Evolutionary conservation across 2,888 invertebrate species (phyloP), one percentile per base, ranked within the genome.

Genomic region (Drosophila subquinaria): DNA sequence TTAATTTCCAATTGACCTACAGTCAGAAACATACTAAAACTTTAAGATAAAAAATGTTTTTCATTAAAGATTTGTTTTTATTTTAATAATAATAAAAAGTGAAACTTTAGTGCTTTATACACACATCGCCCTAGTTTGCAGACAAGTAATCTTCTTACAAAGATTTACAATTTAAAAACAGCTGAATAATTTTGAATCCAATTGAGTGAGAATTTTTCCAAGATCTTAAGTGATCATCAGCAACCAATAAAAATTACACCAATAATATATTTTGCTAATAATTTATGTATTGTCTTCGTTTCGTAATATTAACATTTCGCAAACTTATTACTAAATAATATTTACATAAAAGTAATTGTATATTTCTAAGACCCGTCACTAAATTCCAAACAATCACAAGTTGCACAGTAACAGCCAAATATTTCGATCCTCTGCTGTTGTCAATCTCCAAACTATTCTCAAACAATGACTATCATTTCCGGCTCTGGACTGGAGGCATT

Each of bases 401-500:
- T 77, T 64, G 56, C 53, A 43, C 40, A 43, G 47, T 51, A 62
- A 61, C 52, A 72, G 53, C 56, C 72, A 36, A 53, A 38, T 11
- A 27, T 35, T n/a, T 20, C 5, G 10, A 56, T 40, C 4, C 8
- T n/a, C 3, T 10, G 4, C 10, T 3, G 17, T 2, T 38, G 48
- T 5, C 40, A 17, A 35, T 2, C 43, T 53, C 9, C 40, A 20
- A 35, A 33, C 23, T 1, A 5, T 30, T 15, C 33, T 79, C 61
- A 89, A 23, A 69, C 80, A 23, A 88, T 56, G 20, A 76, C 64
- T 15, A 86, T 35, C 53, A 76, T 77, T 23, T 91, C 90, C 47
- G 90, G 91, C 69, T 92, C 92, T 1, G 92, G 92, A 68, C 91
- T 92, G 42, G 92, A 92, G n/a, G 91, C 83, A 75, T 88, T 90